Conservation (phyloP, 2,888 invertebrate species). For the Melieria picta region DNA sequence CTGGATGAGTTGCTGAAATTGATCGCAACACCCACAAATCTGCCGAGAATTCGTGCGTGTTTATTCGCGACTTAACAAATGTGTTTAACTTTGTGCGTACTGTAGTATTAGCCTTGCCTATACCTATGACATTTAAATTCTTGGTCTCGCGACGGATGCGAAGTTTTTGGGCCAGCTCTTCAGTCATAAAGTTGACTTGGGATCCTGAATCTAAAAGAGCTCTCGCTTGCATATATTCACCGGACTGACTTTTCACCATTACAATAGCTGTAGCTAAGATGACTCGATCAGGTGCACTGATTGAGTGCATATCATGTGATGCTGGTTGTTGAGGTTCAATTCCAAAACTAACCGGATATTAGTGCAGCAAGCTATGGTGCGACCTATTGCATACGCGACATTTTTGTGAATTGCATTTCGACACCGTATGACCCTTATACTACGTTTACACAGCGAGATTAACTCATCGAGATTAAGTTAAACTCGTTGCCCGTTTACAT, state of each 20-base stretch:
- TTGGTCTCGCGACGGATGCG: background rate
- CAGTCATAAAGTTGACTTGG: conserved; percentile 34
- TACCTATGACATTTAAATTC: conserved; percentile 7
- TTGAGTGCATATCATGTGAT: too few relatives aligned
- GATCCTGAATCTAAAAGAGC: conserved; percentile 16
- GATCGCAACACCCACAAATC: conserved; percentile 18
- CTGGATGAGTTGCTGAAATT: conserved; percentile 43
- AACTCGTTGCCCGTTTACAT: too few relatives aligned
- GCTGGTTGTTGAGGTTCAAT: too few relatives aligned
- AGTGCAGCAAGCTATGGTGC: conserved; percentile 33
- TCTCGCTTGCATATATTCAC: too few relatives aligned
- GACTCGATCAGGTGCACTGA: too few relatives aligned
- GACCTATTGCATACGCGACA: conserved; percentile 32
- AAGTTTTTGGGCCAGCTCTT: conserved; percentile 20
- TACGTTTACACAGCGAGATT: too few relatives aligned
- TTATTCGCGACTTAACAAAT: background rate
- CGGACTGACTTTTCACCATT: too few relatives aligned
- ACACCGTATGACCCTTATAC: conserved; percentile 34
- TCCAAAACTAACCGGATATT: conserved; percentile 18
- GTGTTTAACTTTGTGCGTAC: background rate
- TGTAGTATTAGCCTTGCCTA: background rate
- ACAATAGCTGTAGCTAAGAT: too few relatives aligned
- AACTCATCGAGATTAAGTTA: too few relatives aligned
- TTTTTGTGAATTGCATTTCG: conserved; percentile 24
- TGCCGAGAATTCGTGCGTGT: too few relatives aligned